These are phyloP conservation scores for Leptopilina clavipes DNA, from an alignment of 1,140 invertebrate species.

Conservation along the genomic window DNA sequence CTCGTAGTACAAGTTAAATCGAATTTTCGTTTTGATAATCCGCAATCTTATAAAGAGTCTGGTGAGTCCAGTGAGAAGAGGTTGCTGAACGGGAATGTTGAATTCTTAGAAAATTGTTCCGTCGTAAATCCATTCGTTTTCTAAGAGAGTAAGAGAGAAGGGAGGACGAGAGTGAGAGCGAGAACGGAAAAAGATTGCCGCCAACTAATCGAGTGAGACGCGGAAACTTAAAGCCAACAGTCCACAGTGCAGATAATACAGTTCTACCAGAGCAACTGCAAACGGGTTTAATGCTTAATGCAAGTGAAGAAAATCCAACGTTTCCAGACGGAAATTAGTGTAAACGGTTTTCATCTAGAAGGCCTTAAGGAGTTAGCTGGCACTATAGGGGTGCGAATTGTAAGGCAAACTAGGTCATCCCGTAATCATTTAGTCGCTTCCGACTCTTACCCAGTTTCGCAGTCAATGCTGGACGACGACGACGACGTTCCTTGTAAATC, in stretches of 20 bases:
- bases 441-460: constrained; percentile 21
- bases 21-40: neutral
- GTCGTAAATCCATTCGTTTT: constrained; percentile 14
- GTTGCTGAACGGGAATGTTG: constrained; percentile 15
- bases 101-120: constrained; percentile 2
- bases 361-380: neutral
- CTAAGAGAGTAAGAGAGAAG: neutral
- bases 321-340: constrained; percentile 29
- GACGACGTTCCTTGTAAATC: constrained; percentile 20
- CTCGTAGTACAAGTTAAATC: neutral
- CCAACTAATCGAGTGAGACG: constrained; percentile 26
- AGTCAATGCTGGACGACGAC: constrained; percentile 14
- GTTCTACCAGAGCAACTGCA: neutral
- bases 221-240: constrained; percentile 18
- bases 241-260: constrained; percentile 6
- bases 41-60: constrained; percentile 5
- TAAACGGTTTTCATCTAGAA: constrained; percentile 18
- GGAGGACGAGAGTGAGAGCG: neutral
- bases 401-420: constrained; percentile 27
- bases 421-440: constrained; percentile 32
- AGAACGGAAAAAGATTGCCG: constrained; percentile 31
- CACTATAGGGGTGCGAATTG: constrained; percentile 23
- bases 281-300: neutral
- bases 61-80: neutral
- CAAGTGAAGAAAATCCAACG: constrained; percentile 24